Evolutionary conservation across 1,140 invertebrate genomes (phyloP), one percentile per base, ranked within the genome.

Genomic region (Macrostomum lignano): DNA sequence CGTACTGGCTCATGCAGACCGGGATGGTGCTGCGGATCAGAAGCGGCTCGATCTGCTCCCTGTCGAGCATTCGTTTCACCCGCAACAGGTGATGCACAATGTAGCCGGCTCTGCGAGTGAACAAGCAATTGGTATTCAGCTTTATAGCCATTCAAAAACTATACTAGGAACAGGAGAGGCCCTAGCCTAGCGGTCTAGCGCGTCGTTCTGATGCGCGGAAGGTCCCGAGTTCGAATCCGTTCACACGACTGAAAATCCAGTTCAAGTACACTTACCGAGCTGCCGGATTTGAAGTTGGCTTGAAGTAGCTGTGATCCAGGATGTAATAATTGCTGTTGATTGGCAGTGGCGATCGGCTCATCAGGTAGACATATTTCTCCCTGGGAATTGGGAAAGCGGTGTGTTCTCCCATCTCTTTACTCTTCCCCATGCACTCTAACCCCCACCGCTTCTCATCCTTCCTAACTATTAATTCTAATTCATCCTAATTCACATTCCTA

Each of bases 341-440:
- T 71, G 94, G 86, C 7, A 98, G 66, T 0, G 88, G 77, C 7
- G 74, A 74, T 30, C 88, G 65, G 26, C 84, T 81, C 29, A 81
- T 62, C 1, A 96, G 63, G 51, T 96, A 96, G 17, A 96, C 82
- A 52, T 88, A 98, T 53, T 96, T 81, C 58, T 98, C 88, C 88
- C 88, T 96, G 86, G 86, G 96, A 69, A 96, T 86, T 3, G 79
- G 81, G 0, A 93, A 79, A n/a, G n/a, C n/a, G n/a, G n/a, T n/a
- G n/a, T n/a, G n/a, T n/a, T n/a, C n/a, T n/a, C n/a, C n/a, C n/a
- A n/a, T n/a, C n/a, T n/a, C n/a, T n/a, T n/a, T n/a, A n/a, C n/a
- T n/a, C n/a, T n/a, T n/a, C n/a, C n/a, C n/a, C n/a, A n/a, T n/a
- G n/a, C n/a, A n/a, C n/a, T n/a, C n/a, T n/a, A n/a, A n/a, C n/a